phyloP scores from a whole-genome alignment of 2,888 invertebrate genomes.

The Agrotis ipsilon region DNA sequence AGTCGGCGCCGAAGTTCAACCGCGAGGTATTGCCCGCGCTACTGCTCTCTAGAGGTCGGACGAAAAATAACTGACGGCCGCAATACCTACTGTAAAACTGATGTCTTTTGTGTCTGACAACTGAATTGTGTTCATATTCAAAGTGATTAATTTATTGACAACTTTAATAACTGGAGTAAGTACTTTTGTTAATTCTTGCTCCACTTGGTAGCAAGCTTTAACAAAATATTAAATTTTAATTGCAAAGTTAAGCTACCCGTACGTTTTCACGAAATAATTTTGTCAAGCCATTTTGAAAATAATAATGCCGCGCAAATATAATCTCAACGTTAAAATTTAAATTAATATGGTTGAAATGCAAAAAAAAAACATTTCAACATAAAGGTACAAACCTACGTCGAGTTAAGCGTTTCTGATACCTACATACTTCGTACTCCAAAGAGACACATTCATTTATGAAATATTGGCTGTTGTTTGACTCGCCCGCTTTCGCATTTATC shows the following conservation, averaged over 20 bases:
- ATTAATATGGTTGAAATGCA: neutral
- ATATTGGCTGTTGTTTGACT: neutral
- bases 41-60: neutral
- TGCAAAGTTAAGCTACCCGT: constrained; percentile 11
- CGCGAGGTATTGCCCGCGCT: constrained; percentile 6
- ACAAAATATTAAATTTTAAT: neutral
- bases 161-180: neutral
- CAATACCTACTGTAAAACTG: neutral
- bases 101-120: constrained; percentile 5
- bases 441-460: neutral
- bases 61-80: constrained; percentile 8
- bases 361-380: neutral
- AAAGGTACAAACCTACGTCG: no score
- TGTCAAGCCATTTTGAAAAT: neutral
- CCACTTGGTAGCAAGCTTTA: no score
- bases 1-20: constrained; percentile 27
- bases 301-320: neutral
- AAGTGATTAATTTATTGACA: no score
- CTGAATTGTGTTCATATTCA: neutral
- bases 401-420: no score
- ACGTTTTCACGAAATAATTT: constrained; percentile 1
- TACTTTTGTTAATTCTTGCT: neutral
- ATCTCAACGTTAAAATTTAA: neutral
- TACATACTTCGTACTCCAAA: neutral
- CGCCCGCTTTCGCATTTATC: no score